Base-by-base conservation (phyloP, 2,113 vertebrate genomes). In the Rana temporaria region DNA sequence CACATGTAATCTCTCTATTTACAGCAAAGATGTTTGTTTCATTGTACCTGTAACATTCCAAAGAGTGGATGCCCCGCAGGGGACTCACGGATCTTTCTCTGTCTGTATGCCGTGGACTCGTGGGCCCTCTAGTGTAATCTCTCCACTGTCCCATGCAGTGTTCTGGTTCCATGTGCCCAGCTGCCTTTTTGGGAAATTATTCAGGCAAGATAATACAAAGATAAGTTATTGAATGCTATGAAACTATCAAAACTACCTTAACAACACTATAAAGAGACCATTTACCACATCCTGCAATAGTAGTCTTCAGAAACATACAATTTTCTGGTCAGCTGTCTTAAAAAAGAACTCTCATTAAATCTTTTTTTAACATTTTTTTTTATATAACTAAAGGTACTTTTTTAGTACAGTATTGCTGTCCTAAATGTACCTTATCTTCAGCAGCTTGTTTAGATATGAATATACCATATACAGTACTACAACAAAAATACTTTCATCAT, bases 21-120 rank as follows among this genome's bases (percentile, higher is more conserved):
- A 60, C 34, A 60, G n/a, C 19, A 2, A 12, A 30, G 30, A n/a
- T 59, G 18, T 59, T 74, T 74, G 56, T 62, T 75, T 62, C 4
- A 14, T 18, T 60, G 32, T 84, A 87, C 84, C 56, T 84, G 55
- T 63, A 75, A 12, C 48, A 56, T 1, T 62, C 53, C 32, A 63
- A 42, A 6, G 78, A 42, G 20, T 64, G 67, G 32, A 63, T 56
- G 24, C 57, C 74, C 52, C 69, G 42, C 34, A 82, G n/a, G 8
- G 73, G 53, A 24, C 74, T 71, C 69, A 52, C 26, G 38, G 84
- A 72, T 20, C 26, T 38, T 12, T 69, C 57, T 71, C 82, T 76
- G 26, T 20, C 78, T 15, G 55, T 17, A 8, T 22, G 57, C 22
- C 26, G 20, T 52, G 65, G 65, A 19, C 65, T 42, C 20, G 52